These are phyloP conservation scores for Lepus americanus DNA, from an alignment of 2,113 vertebrate species.

Conservation along the genomic window DNA sequence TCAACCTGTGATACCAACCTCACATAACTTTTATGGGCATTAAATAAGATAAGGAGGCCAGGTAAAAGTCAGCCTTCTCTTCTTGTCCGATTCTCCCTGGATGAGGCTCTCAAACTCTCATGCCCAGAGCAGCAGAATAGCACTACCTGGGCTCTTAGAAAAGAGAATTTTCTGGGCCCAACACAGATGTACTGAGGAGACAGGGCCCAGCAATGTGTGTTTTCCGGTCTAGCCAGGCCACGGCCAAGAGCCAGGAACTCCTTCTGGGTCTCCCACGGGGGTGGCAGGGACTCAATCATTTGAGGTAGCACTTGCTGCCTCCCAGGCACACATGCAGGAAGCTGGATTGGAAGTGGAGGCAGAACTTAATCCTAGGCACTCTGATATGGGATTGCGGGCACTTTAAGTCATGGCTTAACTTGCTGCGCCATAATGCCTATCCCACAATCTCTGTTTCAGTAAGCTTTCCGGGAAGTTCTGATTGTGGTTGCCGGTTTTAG, in stretches of 20 bases:
- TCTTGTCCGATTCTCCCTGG: not conserved
- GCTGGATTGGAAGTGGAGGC: too few species aligned
- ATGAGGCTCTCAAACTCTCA: not conserved
- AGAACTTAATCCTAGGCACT: too few species aligned
- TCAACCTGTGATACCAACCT: not conserved
- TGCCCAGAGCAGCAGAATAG: not conserved
- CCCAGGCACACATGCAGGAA: too few species aligned
- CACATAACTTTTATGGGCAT: not conserved
- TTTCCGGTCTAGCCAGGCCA: not conserved
- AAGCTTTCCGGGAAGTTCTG: not conserved
- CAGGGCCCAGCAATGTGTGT: not conserved
- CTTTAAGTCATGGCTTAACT: too few species aligned
- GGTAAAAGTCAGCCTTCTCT: not conserved
- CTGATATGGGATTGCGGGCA: too few species aligned
- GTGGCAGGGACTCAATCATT: too few species aligned
- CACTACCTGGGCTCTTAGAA: not conserved
- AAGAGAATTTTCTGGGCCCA: not conserved
- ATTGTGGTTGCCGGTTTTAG: not conserved
- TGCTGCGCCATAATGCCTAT: too few species aligned
- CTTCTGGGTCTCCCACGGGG: too few species aligned
- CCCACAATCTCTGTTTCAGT: not conserved
- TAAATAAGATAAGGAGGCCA: not conserved
- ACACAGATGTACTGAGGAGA: not conserved
- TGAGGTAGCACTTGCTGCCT: too few species aligned
- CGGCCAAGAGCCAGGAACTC: too few species aligned